Conservation (phyloP, 1,140 invertebrate species). For the Aphis gossypii region DNA sequence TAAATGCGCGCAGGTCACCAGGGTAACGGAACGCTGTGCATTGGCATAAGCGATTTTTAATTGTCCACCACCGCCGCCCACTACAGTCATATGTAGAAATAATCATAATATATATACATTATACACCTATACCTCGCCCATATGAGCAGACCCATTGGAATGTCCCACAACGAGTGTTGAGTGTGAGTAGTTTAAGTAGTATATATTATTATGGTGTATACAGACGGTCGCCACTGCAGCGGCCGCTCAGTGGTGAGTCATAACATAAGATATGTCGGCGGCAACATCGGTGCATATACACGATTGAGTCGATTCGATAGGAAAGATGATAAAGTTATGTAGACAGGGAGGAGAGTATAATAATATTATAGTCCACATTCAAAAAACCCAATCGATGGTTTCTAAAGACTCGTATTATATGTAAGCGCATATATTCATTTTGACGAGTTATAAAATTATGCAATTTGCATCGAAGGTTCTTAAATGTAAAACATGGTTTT, state of each 20-base stretch:
- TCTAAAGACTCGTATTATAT: background rate
- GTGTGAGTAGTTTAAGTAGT: background rate
- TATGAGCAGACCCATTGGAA: conserved; percentile 45
- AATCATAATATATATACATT: background rate
- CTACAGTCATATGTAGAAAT: background rate
- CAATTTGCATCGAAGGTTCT: background rate
- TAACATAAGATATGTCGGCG: conserved; percentile 20
- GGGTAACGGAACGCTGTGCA: conserved; percentile 13
- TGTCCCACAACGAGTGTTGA: background rate
- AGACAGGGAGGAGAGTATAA: too few relatives aligned
- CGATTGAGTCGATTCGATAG: background rate
- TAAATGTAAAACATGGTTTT: background rate
- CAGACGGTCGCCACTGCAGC: background rate
- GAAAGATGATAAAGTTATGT: background rate
- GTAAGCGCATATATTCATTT: background rate
- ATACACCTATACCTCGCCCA: background rate
- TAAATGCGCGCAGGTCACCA: background rate
- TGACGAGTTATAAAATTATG: background rate
- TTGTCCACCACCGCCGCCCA: conserved; percentile 35
- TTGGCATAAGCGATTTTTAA: conserved; percentile 50
- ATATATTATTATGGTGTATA: background rate
- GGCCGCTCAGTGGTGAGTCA: conserved; percentile 30
- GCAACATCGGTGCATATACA: background rate
- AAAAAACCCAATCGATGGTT: background rate
- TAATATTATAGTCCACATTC: background rate